phyloP scores from a whole-genome alignment of 2,797 vertebrate genomes.

The Taeniopygia guttata region DNA sequence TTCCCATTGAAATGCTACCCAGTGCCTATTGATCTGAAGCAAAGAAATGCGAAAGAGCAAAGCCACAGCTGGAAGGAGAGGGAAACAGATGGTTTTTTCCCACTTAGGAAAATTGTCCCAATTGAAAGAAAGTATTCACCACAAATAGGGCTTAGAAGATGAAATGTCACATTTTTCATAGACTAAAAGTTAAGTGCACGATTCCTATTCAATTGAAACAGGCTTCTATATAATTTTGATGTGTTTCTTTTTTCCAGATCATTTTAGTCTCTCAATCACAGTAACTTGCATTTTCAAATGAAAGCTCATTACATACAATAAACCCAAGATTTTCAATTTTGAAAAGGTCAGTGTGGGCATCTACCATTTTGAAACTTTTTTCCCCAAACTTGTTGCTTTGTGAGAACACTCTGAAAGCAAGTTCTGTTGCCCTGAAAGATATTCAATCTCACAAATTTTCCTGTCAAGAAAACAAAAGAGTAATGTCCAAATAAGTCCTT shows the following conservation, averaged over 20 bases:
- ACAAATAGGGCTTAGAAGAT: slow-evolving; percentile 42
- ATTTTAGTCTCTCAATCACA: slow-evolving; percentile 21
- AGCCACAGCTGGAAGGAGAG: slow-evolving; percentile 41
- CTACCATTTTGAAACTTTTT: neutral
- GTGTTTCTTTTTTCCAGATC: slow-evolving; percentile 5
- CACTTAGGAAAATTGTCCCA: slow-evolving; percentile 49
- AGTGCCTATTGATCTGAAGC: neutral
- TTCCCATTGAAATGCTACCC: slow-evolving; percentile 21
- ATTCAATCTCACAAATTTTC: neutral
- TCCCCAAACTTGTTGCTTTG: neutral
- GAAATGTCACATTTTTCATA: slow-evolving; percentile 42
- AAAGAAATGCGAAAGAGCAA: slow-evolving; percentile 1
- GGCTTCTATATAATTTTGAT: slow-evolving; percentile 45
- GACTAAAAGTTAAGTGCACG: neutral
- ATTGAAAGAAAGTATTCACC: slow-evolving; percentile 42
- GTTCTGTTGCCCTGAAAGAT: neutral
- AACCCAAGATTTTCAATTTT: slow-evolving; percentile 45
- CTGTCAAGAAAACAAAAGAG: neutral
- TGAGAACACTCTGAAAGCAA: neutral
- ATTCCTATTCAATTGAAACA: slow-evolving; percentile 25
- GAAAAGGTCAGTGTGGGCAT: neutral
- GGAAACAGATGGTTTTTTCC: slow-evolving; percentile 41
- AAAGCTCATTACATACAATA: neutral
- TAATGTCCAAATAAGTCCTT: neutral
- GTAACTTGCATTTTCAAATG: slow-evolving; percentile 4